A percentile compares a stretch with the other conserved stretches of the same genome.
Conservation (phyloP, 2,797 vertebrate genomes). For the Tenualosa ilisha region DNA sequence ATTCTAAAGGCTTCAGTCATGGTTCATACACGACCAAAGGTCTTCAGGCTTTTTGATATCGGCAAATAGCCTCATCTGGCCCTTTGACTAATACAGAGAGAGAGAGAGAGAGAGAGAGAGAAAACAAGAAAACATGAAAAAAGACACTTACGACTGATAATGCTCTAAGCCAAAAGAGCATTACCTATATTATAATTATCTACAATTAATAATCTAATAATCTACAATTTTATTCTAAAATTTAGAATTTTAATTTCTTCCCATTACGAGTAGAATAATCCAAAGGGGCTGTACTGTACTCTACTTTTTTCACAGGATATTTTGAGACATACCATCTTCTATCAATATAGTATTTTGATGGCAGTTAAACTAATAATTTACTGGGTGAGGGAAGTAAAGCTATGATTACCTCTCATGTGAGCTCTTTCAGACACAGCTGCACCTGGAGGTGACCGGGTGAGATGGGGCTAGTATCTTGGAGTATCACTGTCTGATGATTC, state of each 20-base stretch:
- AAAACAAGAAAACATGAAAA: background rate
- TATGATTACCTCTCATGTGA: conserved; percentile 1
- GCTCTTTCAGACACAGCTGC: background rate
- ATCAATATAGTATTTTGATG: background rate
- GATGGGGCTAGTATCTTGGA: background rate
- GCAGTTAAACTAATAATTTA: too few relatives aligned
- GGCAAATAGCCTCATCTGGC: background rate
- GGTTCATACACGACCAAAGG: background rate
- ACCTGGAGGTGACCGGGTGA: background rate
- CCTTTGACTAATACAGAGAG: background rate
- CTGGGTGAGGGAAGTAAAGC: background rate
- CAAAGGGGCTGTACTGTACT: too few relatives aligned
- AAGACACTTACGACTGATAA: background rate
- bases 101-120: background rate
- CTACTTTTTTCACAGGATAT: too few relatives aligned
- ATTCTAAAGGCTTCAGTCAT: background rate
- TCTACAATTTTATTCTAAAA: too few relatives aligned
- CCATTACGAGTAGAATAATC: too few relatives aligned
- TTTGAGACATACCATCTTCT: too few relatives aligned
- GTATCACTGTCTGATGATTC: background rate
- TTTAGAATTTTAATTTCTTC: too few relatives aligned
- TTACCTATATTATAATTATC: too few relatives aligned
- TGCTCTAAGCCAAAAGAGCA: too few relatives aligned
- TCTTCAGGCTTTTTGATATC: background rate
- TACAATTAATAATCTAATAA: too few relatives aligned